These are phyloP conservation scores for Rhingia rostrata DNA, from an alignment of 2,888 invertebrate species.

Conservation along the genomic window DNA sequence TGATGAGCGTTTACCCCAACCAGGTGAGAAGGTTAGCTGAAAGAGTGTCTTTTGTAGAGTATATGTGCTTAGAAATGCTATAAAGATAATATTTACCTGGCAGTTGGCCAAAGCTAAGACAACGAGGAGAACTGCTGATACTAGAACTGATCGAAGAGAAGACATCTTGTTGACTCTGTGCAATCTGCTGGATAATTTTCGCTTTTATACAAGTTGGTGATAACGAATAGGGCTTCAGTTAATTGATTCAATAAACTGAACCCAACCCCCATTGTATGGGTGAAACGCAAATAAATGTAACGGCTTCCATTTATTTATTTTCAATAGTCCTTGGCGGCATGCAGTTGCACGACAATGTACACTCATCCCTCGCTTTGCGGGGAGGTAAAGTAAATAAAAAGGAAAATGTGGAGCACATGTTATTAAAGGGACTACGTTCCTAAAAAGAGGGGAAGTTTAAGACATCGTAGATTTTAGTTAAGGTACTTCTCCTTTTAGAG, in stretches of 20 bases:
- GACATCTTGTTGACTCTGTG: conserved; percentile 63
- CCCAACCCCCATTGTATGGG: neutral
- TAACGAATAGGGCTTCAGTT: conserved; percentile 56
- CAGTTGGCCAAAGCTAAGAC: conserved; percentile 55
- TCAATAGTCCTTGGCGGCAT: no score
- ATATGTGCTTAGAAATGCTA: neutral
- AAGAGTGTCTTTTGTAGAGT: neutral
- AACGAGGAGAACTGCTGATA: conserved; percentile 51
- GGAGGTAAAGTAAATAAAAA: no score
- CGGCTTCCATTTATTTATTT: no score
- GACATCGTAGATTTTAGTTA: no score
- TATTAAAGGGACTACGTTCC: no score
- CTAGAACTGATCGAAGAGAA: conserved; percentile 55
- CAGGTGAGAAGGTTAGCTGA: conserved; percentile 75
- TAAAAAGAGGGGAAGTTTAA: no score
- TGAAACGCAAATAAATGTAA: conserved; percentile 11
- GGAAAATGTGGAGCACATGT: no score
- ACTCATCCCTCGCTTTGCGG: no score
- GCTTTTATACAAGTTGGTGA: conserved; percentile 33
- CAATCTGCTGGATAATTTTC: conserved; percentile 34
- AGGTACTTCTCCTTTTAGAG: no score
- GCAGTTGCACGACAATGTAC: no score
- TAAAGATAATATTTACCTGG: conserved; percentile 43
- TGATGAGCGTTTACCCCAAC: conserved; percentile 75
- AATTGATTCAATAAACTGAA: conserved; percentile 21